Conservation (phyloP, 92 coral and sea anemone species). For the Epizoanthus ramosus region DNA sequence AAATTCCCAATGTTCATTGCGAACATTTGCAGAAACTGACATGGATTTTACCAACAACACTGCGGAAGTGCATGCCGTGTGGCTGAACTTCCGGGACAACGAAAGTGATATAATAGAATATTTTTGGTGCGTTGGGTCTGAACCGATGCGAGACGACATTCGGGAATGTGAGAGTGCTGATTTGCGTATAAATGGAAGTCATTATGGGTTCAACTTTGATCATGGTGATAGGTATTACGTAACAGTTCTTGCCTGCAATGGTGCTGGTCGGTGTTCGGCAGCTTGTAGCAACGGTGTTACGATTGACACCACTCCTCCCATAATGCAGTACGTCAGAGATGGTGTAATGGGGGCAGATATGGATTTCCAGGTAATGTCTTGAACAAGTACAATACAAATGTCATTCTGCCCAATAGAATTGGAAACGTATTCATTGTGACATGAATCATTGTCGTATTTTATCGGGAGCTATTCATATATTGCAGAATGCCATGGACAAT, state of each 20-base stretch:
- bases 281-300: slow-evolving; percentile 80
- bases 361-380: slow-evolving; percentile 74
- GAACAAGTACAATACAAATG: not conserved
- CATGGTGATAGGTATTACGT: slow-evolving; percentile 84
- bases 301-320: slow-evolving; percentile 88
- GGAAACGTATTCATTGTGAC: not conserved
- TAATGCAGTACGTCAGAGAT: slow-evolving; percentile 83
- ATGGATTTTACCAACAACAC: slow-evolving; percentile 79
- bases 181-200: slow-evolving; percentile 75
- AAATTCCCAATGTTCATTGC: slow-evolving; percentile 82
- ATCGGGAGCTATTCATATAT: too few species aligned
- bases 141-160: slow-evolving; percentile 80
- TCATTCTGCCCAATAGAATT: not conserved
- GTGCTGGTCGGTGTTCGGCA: slow-evolving; percentile 87
- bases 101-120: slow-evolving; percentile 81
- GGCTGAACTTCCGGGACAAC: slow-evolving; percentile 92
- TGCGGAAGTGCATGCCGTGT: slow-evolving; percentile 78
- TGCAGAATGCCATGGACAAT: too few species aligned
- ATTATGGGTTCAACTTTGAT: slow-evolving; percentile 62
- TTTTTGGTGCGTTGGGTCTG: slow-evolving; percentile 88
- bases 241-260: slow-evolving; percentile 89
- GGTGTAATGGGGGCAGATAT: slow-evolving; percentile 96
- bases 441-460: not conserved
- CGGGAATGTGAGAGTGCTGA: slow-evolving; percentile 87
- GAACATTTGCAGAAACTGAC: slow-evolving; percentile 77